Evolutionary conservation across 1,140 invertebrate genomes (phyloP), one percentile per base, ranked within the genome.

Genomic region (Sinonovacula constricta): DNA sequence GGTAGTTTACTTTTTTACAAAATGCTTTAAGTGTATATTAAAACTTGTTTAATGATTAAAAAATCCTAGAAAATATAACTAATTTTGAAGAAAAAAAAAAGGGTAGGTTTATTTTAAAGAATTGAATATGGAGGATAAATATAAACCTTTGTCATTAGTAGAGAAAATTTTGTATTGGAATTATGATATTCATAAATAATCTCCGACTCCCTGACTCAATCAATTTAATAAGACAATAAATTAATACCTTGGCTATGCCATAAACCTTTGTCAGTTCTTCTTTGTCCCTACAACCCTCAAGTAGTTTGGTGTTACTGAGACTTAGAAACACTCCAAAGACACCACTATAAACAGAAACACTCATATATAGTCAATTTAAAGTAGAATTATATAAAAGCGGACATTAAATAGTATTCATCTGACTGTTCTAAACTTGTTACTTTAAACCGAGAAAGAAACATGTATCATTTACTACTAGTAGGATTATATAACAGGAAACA

Each of bases 311-410:
- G 7, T 56, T 65, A 60, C 49, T 72, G 24, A 83, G 28, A 39
- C 75, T 69, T 3, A 83, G 74, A 56, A 80, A 79, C 7, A 83
- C 75, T 22, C 81, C 81, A 59, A 83, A 74, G n/a, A 83, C 59
- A 62, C 81, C 81, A 79, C 81, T 83, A 70, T 45, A 79, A 68
- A n/a, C 51, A 39, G 39, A 51, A 51, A 24, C 14, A 68, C 22
- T 36, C 22, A 12, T 7, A 36, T 34, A 39, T 66, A n/a, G n/a
- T n/a, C 18, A 53, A 53, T 53, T 18, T 53, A 53, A 53, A 18
- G 5, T n/a, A n/a, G 18, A 22, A 22, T 53, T 18, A 18, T 53
- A 56, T 14, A 18, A 28, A 5, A 24, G 24, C 22, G 14, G 10
- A 49, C 0, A 14, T 26, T 22, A 12, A 67, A 51, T 7, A n/a